phyloP scores from a whole-genome alignment of 2,888 invertebrate species.

The Drosophila fungiperda region DNA sequence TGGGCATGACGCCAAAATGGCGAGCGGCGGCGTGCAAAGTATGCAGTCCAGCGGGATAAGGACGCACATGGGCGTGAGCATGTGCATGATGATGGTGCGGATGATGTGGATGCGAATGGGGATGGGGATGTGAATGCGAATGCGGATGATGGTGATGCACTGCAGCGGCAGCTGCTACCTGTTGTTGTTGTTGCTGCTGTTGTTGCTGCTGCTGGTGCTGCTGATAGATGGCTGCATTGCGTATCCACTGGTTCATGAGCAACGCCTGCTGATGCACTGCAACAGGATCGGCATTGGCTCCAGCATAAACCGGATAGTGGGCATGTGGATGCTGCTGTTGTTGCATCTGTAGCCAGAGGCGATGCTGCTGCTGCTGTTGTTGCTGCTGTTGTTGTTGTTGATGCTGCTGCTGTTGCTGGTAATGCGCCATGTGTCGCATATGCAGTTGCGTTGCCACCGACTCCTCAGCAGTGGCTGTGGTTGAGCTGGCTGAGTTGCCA shows the following conservation, averaged over 20 bases:
- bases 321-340: slow-evolving; percentile 78
- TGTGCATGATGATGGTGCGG: slow-evolving; percentile 84
- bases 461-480: slow-evolving; percentile 65
- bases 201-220: slow-evolving; percentile 81
- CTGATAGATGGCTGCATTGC: slow-evolving; percentile 89
- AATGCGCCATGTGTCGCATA: slow-evolving; percentile 72
- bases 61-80: slow-evolving; percentile 69
- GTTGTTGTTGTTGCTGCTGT: slow-evolving; percentile 49
- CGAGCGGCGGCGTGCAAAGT: slow-evolving; percentile 85
- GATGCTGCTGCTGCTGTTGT: slow-evolving; percentile 65
- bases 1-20: slow-evolving; percentile 86
- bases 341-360: slow-evolving; percentile 59
- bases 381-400: slow-evolving; percentile 66
- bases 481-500: slow-evolving; percentile 32
- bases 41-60: slow-evolving; percentile 83
- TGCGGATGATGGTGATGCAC: slow-evolving; percentile 75
- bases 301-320: slow-evolving; percentile 71
- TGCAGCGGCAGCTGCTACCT: slow-evolving; percentile 75
- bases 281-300: slow-evolving; percentile 85
- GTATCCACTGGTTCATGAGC: slow-evolving; percentile 91
- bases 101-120: slow-evolving; percentile 73
- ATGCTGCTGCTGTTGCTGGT: slow-evolving; percentile 60
- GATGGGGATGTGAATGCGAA: slow-evolving; percentile 85
- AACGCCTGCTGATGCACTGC: slow-evolving; percentile 86
- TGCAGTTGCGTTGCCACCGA: slow-evolving; percentile 76